phyloP scores from a whole-genome alignment of 1,140 invertebrate genomes.

The Megalopta genalis region DNA sequence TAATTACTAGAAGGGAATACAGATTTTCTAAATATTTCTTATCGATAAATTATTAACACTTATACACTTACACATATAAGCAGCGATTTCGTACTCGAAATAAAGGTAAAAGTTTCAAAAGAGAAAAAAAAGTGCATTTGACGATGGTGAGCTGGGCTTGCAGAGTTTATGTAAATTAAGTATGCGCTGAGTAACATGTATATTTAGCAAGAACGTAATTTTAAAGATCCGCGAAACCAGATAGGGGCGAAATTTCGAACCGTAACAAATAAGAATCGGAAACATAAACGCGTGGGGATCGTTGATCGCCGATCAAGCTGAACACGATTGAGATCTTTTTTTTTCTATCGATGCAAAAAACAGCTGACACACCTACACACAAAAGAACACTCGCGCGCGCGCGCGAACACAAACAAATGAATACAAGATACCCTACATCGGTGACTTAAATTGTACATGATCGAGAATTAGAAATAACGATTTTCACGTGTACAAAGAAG shows the following conservation, averaged over 20 bases:
- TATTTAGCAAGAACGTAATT: conserved; percentile 55
- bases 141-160: conserved; percentile 67
- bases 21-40: conserved; percentile 61
- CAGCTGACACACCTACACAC: not conserved
- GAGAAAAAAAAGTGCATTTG: conserved; percentile 60
- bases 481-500: conserved; percentile 41
- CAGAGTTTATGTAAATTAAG: conserved; percentile 64
- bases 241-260: conserved; percentile 36
- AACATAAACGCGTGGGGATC: conserved; percentile 38
- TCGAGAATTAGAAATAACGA: conserved; percentile 25
- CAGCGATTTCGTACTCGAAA: conserved; percentile 58
- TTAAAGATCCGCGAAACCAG: conserved; percentile 37
- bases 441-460: conserved; percentile 38
- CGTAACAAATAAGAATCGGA: conserved; percentile 20
- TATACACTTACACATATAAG: conserved; percentile 61
- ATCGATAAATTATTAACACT: conserved; percentile 60
- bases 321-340: conserved; percentile 34
- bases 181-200: conserved; percentile 59
- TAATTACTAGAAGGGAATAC: conserved; percentile 52
- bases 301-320: conserved; percentile 32
- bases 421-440: conserved; percentile 8
- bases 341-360: conserved; percentile 37
- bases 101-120: conserved; percentile 38
- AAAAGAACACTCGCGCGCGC: no score
- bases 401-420: no score